phyloP scores from a whole-genome alignment of 2,888 invertebrate species.

The Mechanitis messenoides region DNA sequence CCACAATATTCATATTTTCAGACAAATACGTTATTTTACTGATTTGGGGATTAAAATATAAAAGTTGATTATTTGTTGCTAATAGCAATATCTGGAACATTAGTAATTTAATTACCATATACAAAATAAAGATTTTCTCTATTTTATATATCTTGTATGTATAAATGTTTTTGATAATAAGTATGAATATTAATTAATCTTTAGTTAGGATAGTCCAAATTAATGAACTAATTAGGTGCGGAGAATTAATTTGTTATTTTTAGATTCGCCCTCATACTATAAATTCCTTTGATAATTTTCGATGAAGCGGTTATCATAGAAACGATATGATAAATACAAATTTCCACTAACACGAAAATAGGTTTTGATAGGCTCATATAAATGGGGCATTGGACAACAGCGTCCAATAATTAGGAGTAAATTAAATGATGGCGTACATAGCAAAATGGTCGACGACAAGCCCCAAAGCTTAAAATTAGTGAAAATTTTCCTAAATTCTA shows the following conservation, averaged over 20 bases:
- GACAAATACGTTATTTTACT: not conserved
- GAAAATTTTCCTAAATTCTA: conserved; percentile 1
- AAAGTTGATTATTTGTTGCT: too few relatives aligned
- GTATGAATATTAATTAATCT: too few relatives aligned
- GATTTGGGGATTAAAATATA: not conserved
- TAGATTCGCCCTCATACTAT: not conserved
- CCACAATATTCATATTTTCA: conserved; percentile 3
- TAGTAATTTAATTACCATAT: too few relatives aligned
- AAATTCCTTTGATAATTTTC: conserved; percentile 1
- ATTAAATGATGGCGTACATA: conserved; percentile 54
- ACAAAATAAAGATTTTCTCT: too few relatives aligned
- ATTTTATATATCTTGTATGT: too few relatives aligned
- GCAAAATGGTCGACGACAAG: conserved; percentile 21
- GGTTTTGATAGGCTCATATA: conserved; percentile 22
- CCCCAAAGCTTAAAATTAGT: conserved; percentile 2
- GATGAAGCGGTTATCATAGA: conserved; percentile 6
- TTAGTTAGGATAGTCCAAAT: not conserved
- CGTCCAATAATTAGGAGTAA: conserved; percentile 57
- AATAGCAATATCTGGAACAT: too few relatives aligned
- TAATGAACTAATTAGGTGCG: not conserved
- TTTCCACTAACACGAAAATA: conserved; percentile 19
- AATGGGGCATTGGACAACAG: conserved; percentile 30
- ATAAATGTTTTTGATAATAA: too few relatives aligned
- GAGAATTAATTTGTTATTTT: not conserved
- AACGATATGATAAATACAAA: conserved; percentile 8